These are phyloP conservation scores for Lasioglossum villosulum DNA, from an alignment of 2,888 invertebrate genomes.

Conservation along the genomic window DNA sequence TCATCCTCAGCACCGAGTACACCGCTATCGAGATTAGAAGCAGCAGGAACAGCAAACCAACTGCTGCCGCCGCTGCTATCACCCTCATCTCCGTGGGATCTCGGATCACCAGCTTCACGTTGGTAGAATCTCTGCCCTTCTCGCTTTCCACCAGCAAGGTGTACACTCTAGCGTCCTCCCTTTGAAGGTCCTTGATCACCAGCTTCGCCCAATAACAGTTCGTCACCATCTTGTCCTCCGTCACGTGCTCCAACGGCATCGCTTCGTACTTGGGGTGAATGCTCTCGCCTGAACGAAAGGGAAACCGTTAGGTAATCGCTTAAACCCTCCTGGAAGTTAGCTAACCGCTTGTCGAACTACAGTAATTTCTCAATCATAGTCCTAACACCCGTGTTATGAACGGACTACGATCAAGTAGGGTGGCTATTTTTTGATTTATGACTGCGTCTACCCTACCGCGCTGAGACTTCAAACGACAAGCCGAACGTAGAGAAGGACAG, in stretches of 20 bases:
- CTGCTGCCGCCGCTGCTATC: conserved; percentile 79
- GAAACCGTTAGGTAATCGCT: neutral
- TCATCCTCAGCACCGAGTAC: conserved; percentile 76
- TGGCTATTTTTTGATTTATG: too few relatives aligned
- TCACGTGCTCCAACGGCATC: conserved; percentile 80
- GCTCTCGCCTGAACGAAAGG: conserved; percentile 76
- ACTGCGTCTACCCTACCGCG: too few relatives aligned
- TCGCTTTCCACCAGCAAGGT: conserved; percentile 95
- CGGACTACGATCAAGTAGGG: too few relatives aligned
- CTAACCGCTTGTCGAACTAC: too few relatives aligned
- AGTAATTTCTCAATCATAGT: too few relatives aligned
- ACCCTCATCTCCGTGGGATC: conserved; percentile 81
- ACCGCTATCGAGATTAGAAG: conserved; percentile 77
- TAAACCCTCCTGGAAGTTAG: too few relatives aligned
- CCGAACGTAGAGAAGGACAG: too few relatives aligned
- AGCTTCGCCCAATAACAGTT: conserved; percentile 94
- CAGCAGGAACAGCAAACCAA: conserved; percentile 77
- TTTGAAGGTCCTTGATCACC: conserved; percentile 90
- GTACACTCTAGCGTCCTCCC: conserved; percentile 94
- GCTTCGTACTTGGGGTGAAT: conserved; percentile 82
- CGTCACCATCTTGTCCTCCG: conserved; percentile 79
- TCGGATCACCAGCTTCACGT: conserved; percentile 78
- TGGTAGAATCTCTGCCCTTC: conserved; percentile 89
- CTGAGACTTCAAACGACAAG: too few relatives aligned
- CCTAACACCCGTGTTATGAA: too few relatives aligned